Conservation (phyloP, 2,888 invertebrate genomes). For the Sialis fuliginosa region DNA sequence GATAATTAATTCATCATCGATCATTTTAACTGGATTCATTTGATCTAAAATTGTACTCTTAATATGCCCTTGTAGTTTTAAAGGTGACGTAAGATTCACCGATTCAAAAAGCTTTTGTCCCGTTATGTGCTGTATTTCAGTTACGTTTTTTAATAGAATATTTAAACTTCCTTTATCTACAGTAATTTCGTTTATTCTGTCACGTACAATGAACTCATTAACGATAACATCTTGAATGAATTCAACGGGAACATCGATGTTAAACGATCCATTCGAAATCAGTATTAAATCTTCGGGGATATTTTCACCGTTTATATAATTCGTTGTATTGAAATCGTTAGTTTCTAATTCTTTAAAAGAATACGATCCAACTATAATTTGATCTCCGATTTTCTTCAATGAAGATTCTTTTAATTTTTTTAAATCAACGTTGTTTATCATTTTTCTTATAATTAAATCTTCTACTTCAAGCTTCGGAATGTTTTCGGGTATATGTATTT, state of each 20-base stretch:
- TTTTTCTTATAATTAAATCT: constrained; percentile 25
- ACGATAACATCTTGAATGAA: constrained; percentile 24
- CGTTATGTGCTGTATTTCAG: constrained; percentile 24
- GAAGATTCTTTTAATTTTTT: constrained; percentile 25
- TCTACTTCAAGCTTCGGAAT: constrained; percentile 19
- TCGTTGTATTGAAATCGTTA: constrained; percentile 15
- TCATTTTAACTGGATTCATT: constrained; percentile 26
- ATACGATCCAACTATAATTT: constrained; percentile 24
- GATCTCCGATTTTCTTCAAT: constrained; percentile 29
- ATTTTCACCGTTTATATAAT: constrained; percentile 11
- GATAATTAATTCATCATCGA: constrained; percentile 25
- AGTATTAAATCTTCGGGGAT: constrained; percentile 21
- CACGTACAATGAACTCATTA: constrained; percentile 22
- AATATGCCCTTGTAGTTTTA: constrained; percentile 27
- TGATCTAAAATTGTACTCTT: constrained; percentile 23
- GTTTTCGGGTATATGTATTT: constrained; percentile 5
- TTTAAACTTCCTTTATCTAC: constrained; percentile 26
- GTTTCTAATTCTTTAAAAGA: constrained; percentile 19
- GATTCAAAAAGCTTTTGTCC: constrained; percentile 27
- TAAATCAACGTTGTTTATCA: constrained; percentile 29
- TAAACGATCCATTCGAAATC: constrained; percentile 20
- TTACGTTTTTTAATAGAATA: constrained; percentile 24
- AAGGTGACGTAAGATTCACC: constrained; percentile 25
- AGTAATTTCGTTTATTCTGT: constrained; percentile 28
- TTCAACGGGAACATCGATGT: constrained; percentile 24